These are phyloP conservation scores for Atlantisia rogersi DNA, from an alignment of 2,113 vertebrate genomes.

Conservation along the genomic window DNA sequence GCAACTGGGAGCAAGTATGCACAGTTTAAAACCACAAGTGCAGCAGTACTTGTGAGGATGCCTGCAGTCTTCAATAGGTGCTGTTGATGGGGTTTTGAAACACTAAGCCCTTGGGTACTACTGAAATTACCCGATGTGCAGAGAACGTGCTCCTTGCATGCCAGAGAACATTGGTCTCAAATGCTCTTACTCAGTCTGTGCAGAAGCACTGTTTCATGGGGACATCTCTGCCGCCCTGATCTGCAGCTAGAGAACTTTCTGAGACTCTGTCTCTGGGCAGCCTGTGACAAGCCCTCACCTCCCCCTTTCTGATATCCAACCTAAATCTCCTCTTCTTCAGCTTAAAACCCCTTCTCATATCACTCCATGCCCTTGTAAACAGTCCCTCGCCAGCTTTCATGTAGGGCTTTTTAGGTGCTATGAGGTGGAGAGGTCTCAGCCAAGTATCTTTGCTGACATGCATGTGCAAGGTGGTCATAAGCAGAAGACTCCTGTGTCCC, in stretches of 20 bases:
- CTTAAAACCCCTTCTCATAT: no score
- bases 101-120: background rate
- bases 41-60: background rate
- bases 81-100: background rate
- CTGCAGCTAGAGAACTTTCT: background rate
- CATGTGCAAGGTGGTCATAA: background rate
- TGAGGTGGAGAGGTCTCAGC: background rate
- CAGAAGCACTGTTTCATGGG: background rate
- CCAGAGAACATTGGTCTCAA: background rate
- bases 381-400: no score
- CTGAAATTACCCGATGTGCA: background rate
- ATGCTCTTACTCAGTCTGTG: background rate
- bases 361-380: no score
- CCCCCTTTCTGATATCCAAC: no score
- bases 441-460: background rate
- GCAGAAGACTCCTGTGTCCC: background rate
- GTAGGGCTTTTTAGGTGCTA: no score
- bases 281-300: no score
- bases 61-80: background rate
- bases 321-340: no score
- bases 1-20: background rate
- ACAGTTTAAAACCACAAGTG: background rate
- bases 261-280: background rate
- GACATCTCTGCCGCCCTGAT: background rate
- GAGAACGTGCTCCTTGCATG: background rate